Evolutionary conservation across 2,113 vertebrate species (phyloP).

Genomic region (Phycodurus eques): DNA sequence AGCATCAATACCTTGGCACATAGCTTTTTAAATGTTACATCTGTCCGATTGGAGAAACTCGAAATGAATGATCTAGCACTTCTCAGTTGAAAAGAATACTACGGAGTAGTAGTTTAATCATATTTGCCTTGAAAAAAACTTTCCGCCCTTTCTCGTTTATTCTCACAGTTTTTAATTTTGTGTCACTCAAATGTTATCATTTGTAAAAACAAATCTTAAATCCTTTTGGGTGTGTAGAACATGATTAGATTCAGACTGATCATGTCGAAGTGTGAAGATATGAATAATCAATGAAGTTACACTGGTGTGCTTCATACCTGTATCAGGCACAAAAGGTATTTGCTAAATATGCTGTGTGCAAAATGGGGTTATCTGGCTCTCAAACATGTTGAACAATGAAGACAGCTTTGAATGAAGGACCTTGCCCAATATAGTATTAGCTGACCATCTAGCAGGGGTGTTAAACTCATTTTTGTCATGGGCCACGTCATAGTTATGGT

Average conservation of each 20-base stretch:
- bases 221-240: background rate
- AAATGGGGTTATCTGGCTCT: background rate
- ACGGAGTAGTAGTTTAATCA: background rate
- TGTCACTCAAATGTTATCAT: background rate
- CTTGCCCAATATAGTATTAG: background rate
- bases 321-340: background rate
- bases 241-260: constrained; percentile 2
- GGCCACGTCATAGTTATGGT: no score
- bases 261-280: background rate
- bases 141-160: background rate
- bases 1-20: background rate
- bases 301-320: background rate
- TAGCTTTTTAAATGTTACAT: constrained; percentile 1
- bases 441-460: background rate
- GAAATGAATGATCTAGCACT: background rate
- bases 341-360: background rate
- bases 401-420: background rate
- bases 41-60: background rate
- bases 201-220: constrained; percentile 7
- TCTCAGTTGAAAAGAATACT: background rate
- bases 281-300: background rate
- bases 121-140: background rate
- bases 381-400: background rate
- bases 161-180: background rate
- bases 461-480: no score